Evolutionary conservation across 2,888 invertebrate species (phyloP).

Genomic region (Pyrrhosoma nymphula): DNA sequence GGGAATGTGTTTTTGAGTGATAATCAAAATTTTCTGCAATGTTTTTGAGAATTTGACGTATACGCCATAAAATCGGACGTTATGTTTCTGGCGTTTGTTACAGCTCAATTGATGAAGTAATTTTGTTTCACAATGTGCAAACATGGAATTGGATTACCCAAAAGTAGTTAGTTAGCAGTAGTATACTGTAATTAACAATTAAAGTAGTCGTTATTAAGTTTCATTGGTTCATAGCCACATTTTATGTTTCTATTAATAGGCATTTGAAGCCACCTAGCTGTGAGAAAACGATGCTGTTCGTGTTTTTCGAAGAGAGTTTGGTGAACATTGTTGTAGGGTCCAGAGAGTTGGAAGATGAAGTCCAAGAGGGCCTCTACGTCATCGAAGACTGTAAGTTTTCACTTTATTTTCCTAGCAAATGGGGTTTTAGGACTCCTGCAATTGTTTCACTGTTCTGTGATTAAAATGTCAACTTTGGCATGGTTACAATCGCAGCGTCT

Average conservation of each 20-base stretch:
- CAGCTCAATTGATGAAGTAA: not conserved
- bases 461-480: too few relatives aligned
- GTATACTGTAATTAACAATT: not conserved
- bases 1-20: not conserved
- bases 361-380: constrained; percentile 68
- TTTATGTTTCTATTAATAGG: not conserved
- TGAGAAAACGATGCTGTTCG: constrained; percentile 69
- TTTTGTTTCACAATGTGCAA: not conserved
- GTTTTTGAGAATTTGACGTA: not conserved
- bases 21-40: not conserved
- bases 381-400: constrained; percentile 69
- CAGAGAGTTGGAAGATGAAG: constrained; percentile 70
- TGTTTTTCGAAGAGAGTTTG: constrained; percentile 50
- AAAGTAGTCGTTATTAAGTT: not conserved
- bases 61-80: not conserved
- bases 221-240: not conserved
- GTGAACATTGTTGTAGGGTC: constrained; percentile 68
- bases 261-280: constrained; percentile 6
- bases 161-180: not conserved
- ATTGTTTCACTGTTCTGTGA: too few relatives aligned
- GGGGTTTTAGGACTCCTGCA: not conserved
- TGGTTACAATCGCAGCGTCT: too few relatives aligned
- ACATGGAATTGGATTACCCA: not conserved
- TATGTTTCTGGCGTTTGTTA: not conserved
- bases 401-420: not conserved